Conservation (phyloP, 2,797 vertebrate species). For the Hydrolagus colliei region DNA sequence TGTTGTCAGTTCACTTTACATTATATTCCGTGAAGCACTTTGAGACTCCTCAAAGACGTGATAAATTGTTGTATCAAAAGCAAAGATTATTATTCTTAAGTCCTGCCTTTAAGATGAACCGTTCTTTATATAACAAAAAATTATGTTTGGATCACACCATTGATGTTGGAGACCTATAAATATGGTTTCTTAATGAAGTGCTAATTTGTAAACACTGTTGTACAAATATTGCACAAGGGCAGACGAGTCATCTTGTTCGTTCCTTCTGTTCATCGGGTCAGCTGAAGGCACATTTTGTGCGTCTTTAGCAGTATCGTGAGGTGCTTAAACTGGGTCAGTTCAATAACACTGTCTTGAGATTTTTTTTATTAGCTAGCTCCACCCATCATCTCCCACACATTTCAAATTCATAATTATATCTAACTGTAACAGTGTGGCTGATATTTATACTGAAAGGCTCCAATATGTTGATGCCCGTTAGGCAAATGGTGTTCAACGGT, state of each 20-base stretch:
- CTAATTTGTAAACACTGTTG: no score
- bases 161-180: no score
- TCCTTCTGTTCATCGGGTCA: background rate
- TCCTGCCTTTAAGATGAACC: no score
- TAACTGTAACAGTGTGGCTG: constrained; percentile 50
- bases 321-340: background rate
- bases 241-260: background rate
- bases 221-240: background rate
- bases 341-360: background rate
- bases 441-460: constrained; percentile 39
- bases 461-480: constrained; percentile 21
- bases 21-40: no score
- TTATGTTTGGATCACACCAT: no score
- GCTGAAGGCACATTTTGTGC: background rate
- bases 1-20: no score
- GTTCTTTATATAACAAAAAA: no score
- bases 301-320: background rate
- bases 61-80: no score
- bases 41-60: no score
- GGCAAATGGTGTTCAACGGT: constrained; percentile 29
- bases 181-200: no score
- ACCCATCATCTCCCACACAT: background rate
- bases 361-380: background rate
- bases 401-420: constrained; percentile 43
- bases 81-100: no score